Base-by-base conservation (phyloP, 2,797 vertebrate genomes). In the Gymnodraco acuticeps region DNA sequence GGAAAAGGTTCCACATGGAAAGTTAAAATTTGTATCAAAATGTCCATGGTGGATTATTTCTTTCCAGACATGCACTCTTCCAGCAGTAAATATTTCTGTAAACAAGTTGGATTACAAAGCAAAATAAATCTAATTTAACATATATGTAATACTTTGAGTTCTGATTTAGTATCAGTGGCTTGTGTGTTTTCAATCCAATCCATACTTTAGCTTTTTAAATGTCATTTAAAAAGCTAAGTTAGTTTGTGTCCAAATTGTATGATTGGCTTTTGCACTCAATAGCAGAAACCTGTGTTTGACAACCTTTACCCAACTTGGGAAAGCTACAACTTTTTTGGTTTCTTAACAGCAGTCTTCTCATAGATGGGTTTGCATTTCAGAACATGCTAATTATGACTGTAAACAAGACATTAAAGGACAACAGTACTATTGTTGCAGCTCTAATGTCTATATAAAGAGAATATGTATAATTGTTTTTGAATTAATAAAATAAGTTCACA, bases 401-500 rank as follows among this genome's bases (percentile, higher is more conserved):
- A 1, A 31, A 16, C 2, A 47, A 17, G 5, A 27, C 20, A 65
- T 14, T 6, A 16, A 79, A 15, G 53, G 8, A 41, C 23, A 23
- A 54, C 48, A 58, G 23, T 69, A 45, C 23, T 54, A n/a, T 45
- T 65, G 64, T 77, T 58, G n/a, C 27, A 55, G 61, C 33, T 64
- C 19, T 38, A 61, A 38, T 69, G 13, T 20, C 5, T 69, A 56
- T 62, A 51, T 68, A 46, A 66, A 66, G 59, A 67, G 45, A 56
- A 54, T 9, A 64, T 46, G 48, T 59, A 10, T 27, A 74, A 70
- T 5, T 63, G 19, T 76, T 43, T 43, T 70, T 56, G 19, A 56
- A 52, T 48, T 42, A 76, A 72, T 60, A 64, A 78, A 77, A 56
- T 4, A 46, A 38, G 19, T 52, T 66, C 47, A 62, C n/a, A 73